Evolutionary conservation across 2,888 invertebrate genomes (phyloP).

Genomic region (Acleris sparsana): DNA sequence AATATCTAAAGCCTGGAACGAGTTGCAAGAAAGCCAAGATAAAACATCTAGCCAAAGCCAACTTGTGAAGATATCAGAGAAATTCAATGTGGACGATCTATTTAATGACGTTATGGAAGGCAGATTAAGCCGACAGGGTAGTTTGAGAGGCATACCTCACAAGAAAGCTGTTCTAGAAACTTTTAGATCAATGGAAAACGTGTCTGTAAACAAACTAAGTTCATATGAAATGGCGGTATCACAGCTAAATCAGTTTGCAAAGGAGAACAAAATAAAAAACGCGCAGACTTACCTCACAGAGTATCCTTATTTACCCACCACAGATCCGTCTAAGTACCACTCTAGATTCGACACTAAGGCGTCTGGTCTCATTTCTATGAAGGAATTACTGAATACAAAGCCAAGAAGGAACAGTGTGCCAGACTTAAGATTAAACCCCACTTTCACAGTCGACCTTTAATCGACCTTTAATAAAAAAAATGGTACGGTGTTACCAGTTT

Average conservation of each 20-base stretch:
- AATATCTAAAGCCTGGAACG: conserved; percentile 69
- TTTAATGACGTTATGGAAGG: conserved; percentile 78
- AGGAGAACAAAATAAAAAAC: conserved; percentile 64
- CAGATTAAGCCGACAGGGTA: conserved; percentile 74
- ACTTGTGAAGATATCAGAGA: conserved; percentile 78
- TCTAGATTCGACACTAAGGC: conserved; percentile 73
- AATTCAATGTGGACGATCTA: conserved; percentile 79
- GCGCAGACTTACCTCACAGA: conserved; percentile 77
- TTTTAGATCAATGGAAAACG: conserved; percentile 79
- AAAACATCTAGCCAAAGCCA: conserved; percentile 49
- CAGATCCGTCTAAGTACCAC: conserved; percentile 76
- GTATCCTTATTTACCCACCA: conserved; percentile 78
- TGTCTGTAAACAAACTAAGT: conserved; percentile 62
- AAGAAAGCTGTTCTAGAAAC: conserved; percentile 81
- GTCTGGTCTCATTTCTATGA: conserved; percentile 74
- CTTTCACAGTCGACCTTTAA: conserved; percentile 64
- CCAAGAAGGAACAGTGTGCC: conserved; percentile 77
- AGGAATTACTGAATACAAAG: conserved; percentile 63
- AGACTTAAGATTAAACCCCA: conserved; percentile 70
- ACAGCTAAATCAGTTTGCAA: conserved; percentile 64
- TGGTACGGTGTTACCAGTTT: too few relatives aligned
- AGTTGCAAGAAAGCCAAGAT: conserved; percentile 60
- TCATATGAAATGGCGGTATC: conserved; percentile 71
- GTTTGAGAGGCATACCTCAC: conserved; percentile 79
- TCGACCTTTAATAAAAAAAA: conserved; percentile 48